phyloP scores from a whole-genome alignment of 2,797 vertebrate genomes.

The Muraenolepis orangiensis region DNA sequence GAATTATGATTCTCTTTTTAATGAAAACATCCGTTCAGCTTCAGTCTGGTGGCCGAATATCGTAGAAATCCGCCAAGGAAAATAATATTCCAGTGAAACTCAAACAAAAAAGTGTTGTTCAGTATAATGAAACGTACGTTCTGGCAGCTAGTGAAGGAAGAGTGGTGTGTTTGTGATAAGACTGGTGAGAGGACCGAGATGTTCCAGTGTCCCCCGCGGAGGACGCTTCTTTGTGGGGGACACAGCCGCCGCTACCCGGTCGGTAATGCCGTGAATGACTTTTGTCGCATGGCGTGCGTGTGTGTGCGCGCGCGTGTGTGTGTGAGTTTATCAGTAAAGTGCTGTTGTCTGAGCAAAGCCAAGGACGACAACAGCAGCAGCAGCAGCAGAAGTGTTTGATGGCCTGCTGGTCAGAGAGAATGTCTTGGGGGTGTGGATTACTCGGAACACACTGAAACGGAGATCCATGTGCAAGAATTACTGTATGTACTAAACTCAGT shows the following conservation, averaged over 20 bases:
- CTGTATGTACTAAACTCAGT: not conserved
- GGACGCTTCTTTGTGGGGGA: constrained; percentile 19
- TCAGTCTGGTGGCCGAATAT: not conserved
- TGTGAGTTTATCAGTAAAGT: not conserved
- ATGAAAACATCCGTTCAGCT: not conserved
- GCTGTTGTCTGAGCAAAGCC: not conserved
- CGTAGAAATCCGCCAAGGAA: not conserved
- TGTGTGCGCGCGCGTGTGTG: not conserved
- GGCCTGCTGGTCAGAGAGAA: not conserved
- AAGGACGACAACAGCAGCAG: too few species aligned
- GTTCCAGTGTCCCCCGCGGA: constrained; percentile 9
- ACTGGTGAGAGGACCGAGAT: constrained; percentile 17
- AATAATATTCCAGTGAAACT: not conserved
- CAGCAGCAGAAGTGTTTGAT: not conserved
- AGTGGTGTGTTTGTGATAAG: constrained; percentile 33
- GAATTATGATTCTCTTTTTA: not conserved
- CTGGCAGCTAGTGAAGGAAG: not conserved
- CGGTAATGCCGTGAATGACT: not conserved
- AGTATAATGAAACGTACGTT: not conserved
- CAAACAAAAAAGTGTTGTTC: not conserved
- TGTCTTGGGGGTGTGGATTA: not conserved
- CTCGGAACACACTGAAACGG: not conserved
- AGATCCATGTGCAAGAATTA: not conserved
- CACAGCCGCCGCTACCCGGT: constrained; percentile 14
- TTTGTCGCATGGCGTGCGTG: not conserved